phyloP scores from a whole-genome alignment of 1,140 invertebrate species.

The Acyrthosiphon pisum region DNA sequence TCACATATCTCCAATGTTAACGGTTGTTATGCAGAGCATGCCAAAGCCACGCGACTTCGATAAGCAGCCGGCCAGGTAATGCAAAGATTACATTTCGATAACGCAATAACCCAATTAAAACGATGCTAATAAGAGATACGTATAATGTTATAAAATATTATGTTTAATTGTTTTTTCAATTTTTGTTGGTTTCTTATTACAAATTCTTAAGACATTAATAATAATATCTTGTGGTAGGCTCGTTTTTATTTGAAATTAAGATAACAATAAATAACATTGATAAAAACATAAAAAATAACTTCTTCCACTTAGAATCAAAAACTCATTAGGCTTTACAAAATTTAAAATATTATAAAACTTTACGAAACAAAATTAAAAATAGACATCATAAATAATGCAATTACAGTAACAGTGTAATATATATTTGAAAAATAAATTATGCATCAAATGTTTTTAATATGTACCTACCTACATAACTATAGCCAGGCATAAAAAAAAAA shows the following conservation, averaged over 20 bases:
- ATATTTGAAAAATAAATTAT: background rate
- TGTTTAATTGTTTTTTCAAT: background rate
- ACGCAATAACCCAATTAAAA: background rate
- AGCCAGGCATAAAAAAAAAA: background rate
- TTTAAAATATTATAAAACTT: background rate
- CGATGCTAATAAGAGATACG: background rate
- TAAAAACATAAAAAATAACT: background rate
- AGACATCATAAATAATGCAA: conserved; percentile 10
- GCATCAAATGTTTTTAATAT: background rate
- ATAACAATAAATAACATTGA: background rate
- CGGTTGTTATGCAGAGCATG: too few relatives aligned
- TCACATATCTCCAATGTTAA: background rate
- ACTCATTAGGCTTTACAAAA: background rate
- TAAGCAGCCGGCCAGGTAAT: background rate
- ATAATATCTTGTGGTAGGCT: background rate
- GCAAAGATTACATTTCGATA: background rate
- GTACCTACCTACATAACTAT: background rate
- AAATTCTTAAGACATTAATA: background rate
- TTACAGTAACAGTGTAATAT: background rate
- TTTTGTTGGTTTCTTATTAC: background rate
- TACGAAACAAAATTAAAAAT: background rate
- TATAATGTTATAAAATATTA: background rate
- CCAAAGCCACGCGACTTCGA: background rate
- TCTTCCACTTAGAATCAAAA: background rate
- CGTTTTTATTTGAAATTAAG: background rate